A percentile compares a stretch with the other conserved stretches of the same genome.
Conservation (phyloP, 2,888 invertebrate genomes). For the Oscheius sp. region DNA sequence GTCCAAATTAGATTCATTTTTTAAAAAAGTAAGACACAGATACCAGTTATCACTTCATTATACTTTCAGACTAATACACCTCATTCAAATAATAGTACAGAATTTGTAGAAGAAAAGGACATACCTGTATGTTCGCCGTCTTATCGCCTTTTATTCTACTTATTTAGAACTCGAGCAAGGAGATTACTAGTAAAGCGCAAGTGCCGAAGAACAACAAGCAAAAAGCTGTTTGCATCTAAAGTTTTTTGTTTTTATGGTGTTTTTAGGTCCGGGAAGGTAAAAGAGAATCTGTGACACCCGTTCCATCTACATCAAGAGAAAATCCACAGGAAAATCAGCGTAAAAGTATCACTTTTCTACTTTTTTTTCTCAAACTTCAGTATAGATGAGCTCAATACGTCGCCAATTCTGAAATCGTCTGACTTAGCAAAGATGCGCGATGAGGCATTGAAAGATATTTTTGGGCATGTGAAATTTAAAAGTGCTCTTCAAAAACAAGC, state of each 20-base stretch:
- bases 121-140: no score
- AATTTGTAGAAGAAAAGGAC: neutral
- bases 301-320: no score
- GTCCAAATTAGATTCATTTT: constrained; percentile 22
- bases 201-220: no score
- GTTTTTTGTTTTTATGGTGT: no score
- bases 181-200: neutral
- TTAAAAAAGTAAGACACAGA: constrained; percentile 6
- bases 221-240: no score
- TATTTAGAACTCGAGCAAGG: neutral
- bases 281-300: no score
- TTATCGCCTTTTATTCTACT: no score
- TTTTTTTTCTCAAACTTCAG: neutral
- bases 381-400: neutral
- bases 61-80: neutral
- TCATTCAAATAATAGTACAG: neutral
- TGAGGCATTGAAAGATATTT: constrained; percentile 49
- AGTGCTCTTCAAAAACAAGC: constrained; percentile 60
- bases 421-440: constrained; percentile 47
- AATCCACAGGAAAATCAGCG: no score
- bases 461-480: constrained; percentile 63
- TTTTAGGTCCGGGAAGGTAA: no score
- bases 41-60: neutral
- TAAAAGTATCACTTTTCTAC: neutral
- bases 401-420: constrained; percentile 34